Evolutionary conservation across 2,797 vertebrate genomes (phyloP).

Genomic region (Protonibea diacanthus): DNA sequence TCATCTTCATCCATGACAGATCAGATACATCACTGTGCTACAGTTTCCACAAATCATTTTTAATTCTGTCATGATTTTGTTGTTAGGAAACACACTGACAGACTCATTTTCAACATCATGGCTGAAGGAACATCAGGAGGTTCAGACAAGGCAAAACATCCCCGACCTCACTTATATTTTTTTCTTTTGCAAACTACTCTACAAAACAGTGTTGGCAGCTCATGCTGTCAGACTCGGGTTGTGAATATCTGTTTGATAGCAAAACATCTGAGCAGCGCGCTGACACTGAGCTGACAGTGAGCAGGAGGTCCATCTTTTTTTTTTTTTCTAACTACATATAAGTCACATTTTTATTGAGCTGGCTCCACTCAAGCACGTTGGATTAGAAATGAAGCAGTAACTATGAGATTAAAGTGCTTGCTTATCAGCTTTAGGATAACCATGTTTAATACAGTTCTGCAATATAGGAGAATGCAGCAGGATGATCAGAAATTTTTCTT

Average conservation of each 20-base stretch:
- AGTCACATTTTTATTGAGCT: conserved; percentile 7
- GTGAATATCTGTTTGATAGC: conserved; percentile 38
- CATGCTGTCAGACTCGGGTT: conserved; percentile 12
- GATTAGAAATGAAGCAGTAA: neutral
- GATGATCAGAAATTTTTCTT: neutral
- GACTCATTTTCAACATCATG: neutral
- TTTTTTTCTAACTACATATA: neutral
- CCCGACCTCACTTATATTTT: neutral
- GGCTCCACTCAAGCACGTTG: neutral
- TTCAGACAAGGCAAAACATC: conserved; percentile 21
- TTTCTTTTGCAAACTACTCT: conserved; percentile 2
- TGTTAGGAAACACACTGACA: neutral
- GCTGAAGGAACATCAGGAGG: conserved; percentile 14
- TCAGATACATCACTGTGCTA: neutral
- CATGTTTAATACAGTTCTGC: neutral
- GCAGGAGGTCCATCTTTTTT: conserved; percentile 23
- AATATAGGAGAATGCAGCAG: conserved; percentile 8
- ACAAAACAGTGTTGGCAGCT: conserved; percentile 19
- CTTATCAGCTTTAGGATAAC: neutral
- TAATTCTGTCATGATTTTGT: neutral
- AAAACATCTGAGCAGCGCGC: conserved; percentile 26
- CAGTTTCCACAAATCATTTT: conserved; percentile 1
- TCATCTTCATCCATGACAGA: neutral
- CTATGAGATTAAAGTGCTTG: neutral
- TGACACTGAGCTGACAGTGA: conserved; percentile 41